Conservation (phyloP, 2,113 vertebrate genomes). For the Actenoides lindsayi region DNA sequence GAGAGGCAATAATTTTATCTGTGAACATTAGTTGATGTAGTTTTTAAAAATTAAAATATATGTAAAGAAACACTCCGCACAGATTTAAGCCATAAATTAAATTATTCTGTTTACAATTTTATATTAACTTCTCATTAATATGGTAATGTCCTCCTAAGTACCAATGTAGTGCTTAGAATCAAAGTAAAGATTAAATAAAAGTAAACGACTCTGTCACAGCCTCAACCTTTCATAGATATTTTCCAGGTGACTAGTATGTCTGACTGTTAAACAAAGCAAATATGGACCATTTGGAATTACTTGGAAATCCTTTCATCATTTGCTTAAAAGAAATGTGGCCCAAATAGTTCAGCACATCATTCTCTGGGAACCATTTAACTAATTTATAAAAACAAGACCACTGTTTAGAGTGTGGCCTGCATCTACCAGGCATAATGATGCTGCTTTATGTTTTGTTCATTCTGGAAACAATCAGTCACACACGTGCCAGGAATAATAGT, state of each 20-base stretch:
- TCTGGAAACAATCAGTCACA: constrained; percentile 74
- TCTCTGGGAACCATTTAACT: constrained; percentile 71
- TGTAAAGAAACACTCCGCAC: not conserved
- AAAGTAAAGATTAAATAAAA: constrained; percentile 35
- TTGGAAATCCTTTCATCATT: constrained; percentile 68
- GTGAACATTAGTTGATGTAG: not conserved
- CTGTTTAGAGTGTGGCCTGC: constrained; percentile 46
- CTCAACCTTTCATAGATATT: constrained; percentile 20
- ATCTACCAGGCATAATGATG: constrained; percentile 44
- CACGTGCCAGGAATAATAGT: constrained; percentile 62
- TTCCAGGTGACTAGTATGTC: constrained; percentile 58
- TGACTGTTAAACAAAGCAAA: constrained; percentile 35
- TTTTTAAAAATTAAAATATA: not conserved
- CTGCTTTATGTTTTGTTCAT: constrained; percentile 52
- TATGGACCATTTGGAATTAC: constrained; percentile 68
- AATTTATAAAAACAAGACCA: constrained; percentile 67
- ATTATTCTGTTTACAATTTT: not conserved
- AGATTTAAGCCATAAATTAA: not conserved
- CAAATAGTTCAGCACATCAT: constrained; percentile 54
- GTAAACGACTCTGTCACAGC: not conserved
- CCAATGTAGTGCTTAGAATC: not conserved
- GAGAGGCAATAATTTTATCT: not conserved
- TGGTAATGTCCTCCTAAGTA: not conserved
- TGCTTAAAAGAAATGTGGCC: constrained; percentile 48
- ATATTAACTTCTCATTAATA: not conserved